Evolutionary conservation across 2,888 invertebrate genomes (phyloP), one percentile per base, ranked within the genome.

Genomic region (Strigamia maritima): DNA sequence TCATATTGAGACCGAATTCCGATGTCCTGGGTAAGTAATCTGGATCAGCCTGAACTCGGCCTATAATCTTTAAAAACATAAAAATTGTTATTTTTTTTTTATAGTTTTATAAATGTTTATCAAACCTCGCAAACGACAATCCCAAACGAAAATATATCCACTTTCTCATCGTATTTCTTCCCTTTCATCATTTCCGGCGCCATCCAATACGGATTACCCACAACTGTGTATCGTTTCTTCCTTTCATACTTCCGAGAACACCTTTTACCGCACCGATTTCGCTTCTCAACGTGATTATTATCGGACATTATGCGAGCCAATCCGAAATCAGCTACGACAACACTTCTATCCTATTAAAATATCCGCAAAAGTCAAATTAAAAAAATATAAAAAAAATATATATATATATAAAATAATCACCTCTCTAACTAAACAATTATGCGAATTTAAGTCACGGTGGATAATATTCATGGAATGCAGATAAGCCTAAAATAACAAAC

Each of bases 171-270:
- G 86, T 97, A 97, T 82, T 94, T 93, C 84, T 94, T 93, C 24
- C 96, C 96, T 86, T 94, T 95, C 94, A 97, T 94, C 97, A 97
- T 97, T 87, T 97, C 97, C 0, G 97, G 97, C 0, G 97, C 97
- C 97, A 97, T 97, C 96, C 97, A 97, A 87, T 96, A 97, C 0
- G 97, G 97, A 89, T 95, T 97, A 0, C 97, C 97, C 0, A 97
- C 97, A 35, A 97, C 96, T 0, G 97, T 97, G 86, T 97, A 97
- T 16, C 97, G 89, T 85, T 96, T 96, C 82, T 94, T 90, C 0
- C 95, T 88, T 83, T 92, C 90, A 76, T 89, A 88, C 76, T 90
- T 90, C 80, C 92, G 90, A 77, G 87, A 87, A 80, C 88, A 87
- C 0, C 87, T 87, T 54, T 89, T 78, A 74, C 80, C 81, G 80